phyloP scores from a whole-genome alignment of 1,140 invertebrate species.

The Luehdorfia chinensis region DNA sequence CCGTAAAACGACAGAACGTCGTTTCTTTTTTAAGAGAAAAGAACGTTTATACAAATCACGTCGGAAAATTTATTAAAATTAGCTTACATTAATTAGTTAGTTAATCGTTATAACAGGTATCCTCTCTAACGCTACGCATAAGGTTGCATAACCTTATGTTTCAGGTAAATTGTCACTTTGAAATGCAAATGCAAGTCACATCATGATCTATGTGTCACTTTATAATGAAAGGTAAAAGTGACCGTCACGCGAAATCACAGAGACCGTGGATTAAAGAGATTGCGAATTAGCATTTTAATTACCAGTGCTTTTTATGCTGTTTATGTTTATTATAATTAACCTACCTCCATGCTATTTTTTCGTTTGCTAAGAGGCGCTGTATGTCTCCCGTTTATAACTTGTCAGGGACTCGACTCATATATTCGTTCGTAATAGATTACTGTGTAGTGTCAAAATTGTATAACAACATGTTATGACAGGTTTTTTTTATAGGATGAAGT shows the following conservation, averaged over 20 bases:
- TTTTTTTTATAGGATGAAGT: too few species aligned
- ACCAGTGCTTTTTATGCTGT: background rate
- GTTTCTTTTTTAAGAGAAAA: too few species aligned
- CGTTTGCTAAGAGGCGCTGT: too few species aligned
- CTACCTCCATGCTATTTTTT: too few species aligned
- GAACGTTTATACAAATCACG: background rate
- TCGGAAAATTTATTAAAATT: background rate
- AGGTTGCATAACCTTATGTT: background rate
- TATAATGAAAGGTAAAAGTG: constrained; percentile 10
- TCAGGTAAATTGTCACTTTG: constrained; percentile 5
- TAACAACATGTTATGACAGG: too few species aligned
- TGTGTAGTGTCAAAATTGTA: too few species aligned
- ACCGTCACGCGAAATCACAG: constrained; percentile 1
- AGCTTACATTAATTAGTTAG: constrained; percentile 1
- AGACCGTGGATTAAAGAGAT: background rate
- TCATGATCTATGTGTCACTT: constrained; percentile 6
- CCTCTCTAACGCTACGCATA: background rate
- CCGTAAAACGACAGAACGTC: too few species aligned
- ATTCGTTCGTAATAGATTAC: too few species aligned
- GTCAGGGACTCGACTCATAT: too few species aligned
- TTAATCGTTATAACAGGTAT: constrained; percentile 3
- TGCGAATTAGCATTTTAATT: constrained; percentile 10
- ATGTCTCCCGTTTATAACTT: too few species aligned
- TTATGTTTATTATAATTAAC: constrained; percentile 5
- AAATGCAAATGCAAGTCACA: constrained; percentile 7